Evolutionary conservation across 2,888 invertebrate genomes (phyloP).

Genomic region (Lymantria dispar): DNA sequence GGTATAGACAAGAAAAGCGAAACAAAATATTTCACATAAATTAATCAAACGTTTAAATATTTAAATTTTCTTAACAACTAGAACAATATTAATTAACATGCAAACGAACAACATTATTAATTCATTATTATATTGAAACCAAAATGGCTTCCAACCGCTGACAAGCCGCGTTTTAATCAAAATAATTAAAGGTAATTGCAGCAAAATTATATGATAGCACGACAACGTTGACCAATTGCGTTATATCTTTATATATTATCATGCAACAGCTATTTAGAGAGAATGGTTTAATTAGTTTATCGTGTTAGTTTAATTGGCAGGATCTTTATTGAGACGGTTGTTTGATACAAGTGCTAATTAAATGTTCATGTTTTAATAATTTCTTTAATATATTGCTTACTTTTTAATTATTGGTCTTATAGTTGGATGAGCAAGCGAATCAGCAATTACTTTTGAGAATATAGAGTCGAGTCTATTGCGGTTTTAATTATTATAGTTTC

Average conservation of each 20-base stretch:
- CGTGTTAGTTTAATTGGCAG: constrained; percentile 17
- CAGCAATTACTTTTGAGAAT: no score
- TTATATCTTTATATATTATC: constrained; percentile 12
- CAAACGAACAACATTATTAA: constrained; percentile 8
- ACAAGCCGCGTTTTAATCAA: constrained; percentile 28
- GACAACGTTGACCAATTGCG: constrained; percentile 21
- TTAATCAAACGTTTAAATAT: neutral
- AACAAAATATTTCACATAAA: neutral
- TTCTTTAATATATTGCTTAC: no score
- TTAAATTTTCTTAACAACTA: neutral
- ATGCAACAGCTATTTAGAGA: constrained; percentile 26
- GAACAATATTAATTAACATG: constrained; percentile 7
- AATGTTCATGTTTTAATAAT: no score
- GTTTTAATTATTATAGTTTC: no score
- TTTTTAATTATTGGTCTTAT: no score
- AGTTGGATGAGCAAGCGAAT: no score
- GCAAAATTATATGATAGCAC: constrained; percentile 29
- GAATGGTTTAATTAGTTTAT: constrained; percentile 31
- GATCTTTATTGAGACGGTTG: neutral
- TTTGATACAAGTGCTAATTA: neutral
- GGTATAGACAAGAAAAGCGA: neutral
- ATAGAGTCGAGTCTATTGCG: no score
- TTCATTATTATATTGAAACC: constrained; percentile 12
- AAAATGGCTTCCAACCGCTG: constrained; percentile 15
- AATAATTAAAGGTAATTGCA: constrained; percentile 29